These are phyloP conservation scores for Flabesymbios commensalis DNA, from an alignment of 2,888 invertebrate species.

Conservation along the genomic window DNA sequence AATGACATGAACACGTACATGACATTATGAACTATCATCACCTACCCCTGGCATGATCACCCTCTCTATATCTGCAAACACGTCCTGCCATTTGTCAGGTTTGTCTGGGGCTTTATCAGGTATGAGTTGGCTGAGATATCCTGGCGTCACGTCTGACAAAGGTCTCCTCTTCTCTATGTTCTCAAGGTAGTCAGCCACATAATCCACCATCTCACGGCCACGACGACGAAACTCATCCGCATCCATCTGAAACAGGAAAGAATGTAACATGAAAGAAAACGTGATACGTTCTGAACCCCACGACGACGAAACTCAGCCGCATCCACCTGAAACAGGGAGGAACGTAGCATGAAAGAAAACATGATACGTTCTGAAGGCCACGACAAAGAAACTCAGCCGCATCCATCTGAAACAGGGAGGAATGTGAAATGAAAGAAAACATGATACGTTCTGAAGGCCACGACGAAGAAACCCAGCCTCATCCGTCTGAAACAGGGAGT, in stretches of 20 bases:
- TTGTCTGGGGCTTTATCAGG: constrained; percentile 48
- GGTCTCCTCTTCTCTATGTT: constrained; percentile 16
- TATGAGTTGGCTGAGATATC: constrained; percentile 39
- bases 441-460: constrained; percentile 27
- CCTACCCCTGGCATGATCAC: constrained; percentile 37
- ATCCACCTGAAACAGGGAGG: too few relatives aligned
- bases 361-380: constrained; percentile 27
- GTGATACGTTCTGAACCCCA: constrained; percentile 27
- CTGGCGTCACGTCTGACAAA: constrained; percentile 25
- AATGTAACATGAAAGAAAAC: too few relatives aligned
- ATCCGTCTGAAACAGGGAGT: too few relatives aligned
- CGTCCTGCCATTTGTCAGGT: constrained; percentile 39
- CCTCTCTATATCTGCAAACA: constrained; percentile 31
- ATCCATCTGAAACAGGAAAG: too few relatives aligned
- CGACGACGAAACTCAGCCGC: constrained; percentile 19
- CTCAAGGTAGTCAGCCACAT: constrained; percentile 29
- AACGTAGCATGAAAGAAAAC: too few relatives aligned
- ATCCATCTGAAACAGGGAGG: too few relatives aligned
- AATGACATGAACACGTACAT: too few relatives aligned
- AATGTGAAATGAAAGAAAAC: too few relatives aligned
- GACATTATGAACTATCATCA: background rate
- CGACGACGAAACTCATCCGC: constrained; percentile 19
- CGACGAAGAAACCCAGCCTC: constrained; percentile 17
- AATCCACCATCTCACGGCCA: constrained; percentile 29
- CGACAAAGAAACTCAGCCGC: constrained; percentile 18